phyloP scores from a whole-genome alignment of 2,888 invertebrate genomes.

The Autographa pulchrina region DNA sequence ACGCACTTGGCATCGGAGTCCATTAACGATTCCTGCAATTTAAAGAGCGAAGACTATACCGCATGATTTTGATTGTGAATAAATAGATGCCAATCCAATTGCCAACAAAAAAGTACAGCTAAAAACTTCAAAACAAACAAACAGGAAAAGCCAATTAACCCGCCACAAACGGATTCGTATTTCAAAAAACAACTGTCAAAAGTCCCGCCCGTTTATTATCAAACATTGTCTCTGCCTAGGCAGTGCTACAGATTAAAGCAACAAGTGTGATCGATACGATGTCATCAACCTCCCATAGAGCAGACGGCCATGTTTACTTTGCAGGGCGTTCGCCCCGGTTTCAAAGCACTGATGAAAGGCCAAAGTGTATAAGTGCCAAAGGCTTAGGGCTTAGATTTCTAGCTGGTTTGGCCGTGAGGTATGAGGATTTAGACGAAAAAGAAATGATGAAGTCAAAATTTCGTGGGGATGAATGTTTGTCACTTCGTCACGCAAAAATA shows the following conservation, averaged over 20 bases:
- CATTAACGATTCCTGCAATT: too few species aligned
- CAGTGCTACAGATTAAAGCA: conserved; percentile 25
- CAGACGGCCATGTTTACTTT: conserved; percentile 48
- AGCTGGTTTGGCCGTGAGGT: neutral
- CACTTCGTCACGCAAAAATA: too few species aligned
- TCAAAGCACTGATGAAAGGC: conserved; percentile 22
- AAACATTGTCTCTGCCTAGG: conserved; percentile 14
- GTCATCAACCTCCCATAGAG: conserved; percentile 45
- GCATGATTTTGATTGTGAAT: too few species aligned
- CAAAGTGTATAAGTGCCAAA: conserved; percentile 37
- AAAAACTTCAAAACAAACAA: neutral
- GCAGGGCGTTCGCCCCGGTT: conserved; percentile 32
- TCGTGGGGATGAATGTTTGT: too few species aligned
- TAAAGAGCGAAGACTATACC: too few species aligned
- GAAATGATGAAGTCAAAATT: neutral
- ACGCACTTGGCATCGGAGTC: too few species aligned
- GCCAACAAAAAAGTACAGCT: too few species aligned
- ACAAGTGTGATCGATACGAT: conserved; percentile 54
- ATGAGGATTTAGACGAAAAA: neutral
- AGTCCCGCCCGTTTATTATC: conserved; percentile 6
- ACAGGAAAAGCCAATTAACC: neutral
- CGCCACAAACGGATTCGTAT: neutral
- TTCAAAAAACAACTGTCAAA: conserved; percentile 1
- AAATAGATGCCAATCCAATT: too few species aligned
- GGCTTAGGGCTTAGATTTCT: conserved; percentile 11